Evolutionary conservation across 1,140 invertebrate genomes (phyloP).

Genomic region (Microplitis mediator): DNA sequence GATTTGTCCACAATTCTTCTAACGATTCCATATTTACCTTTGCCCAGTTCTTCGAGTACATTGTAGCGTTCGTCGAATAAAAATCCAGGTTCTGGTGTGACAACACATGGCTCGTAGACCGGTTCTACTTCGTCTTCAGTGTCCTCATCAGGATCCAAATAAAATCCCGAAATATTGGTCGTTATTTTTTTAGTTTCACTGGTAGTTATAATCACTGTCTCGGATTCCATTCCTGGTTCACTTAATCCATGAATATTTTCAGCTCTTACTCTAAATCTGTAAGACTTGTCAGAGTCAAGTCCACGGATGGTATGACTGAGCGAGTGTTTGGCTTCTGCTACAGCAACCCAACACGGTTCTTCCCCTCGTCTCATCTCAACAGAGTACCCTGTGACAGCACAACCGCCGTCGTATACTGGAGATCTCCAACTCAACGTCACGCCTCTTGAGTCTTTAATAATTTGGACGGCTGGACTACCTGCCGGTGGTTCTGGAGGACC

Average conservation of each 20-base stretch:
- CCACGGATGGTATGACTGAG: slow-evolving; percentile 67
- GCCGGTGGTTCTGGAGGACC: slow-evolving; percentile 77
- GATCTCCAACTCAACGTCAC: slow-evolving; percentile 79
- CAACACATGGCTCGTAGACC: slow-evolving; percentile 48
- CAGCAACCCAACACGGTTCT: slow-evolving; percentile 64
- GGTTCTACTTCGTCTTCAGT: slow-evolving; percentile 1
- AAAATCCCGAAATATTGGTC: background rate
- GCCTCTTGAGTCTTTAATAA: slow-evolving; percentile 44
- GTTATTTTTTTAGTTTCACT: slow-evolving; percentile 40
- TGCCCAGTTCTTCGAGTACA: slow-evolving; percentile 78
- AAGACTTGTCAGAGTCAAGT: slow-evolving; percentile 65
- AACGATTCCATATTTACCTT: slow-evolving; percentile 81
- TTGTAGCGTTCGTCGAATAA: slow-evolving; percentile 69
- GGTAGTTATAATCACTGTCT: slow-evolving; percentile 56
- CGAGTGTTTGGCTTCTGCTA: slow-evolving; percentile 69
- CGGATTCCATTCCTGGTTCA: slow-evolving; percentile 69
- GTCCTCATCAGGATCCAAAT: background rate
- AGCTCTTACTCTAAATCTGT: slow-evolving; percentile 77
- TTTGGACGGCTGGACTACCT: slow-evolving; percentile 67
- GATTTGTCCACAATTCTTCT: slow-evolving; percentile 76
- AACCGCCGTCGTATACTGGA: slow-evolving; percentile 84
- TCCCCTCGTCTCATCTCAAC: slow-evolving; percentile 73
- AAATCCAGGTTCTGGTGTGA: slow-evolving; percentile 62
- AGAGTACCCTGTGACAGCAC: slow-evolving; percentile 80
- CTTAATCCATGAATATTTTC: slow-evolving; percentile 81